Evolutionary conservation across 2,113 vertebrate species (phyloP).

Genomic region (Grammomys surdaster): DNA sequence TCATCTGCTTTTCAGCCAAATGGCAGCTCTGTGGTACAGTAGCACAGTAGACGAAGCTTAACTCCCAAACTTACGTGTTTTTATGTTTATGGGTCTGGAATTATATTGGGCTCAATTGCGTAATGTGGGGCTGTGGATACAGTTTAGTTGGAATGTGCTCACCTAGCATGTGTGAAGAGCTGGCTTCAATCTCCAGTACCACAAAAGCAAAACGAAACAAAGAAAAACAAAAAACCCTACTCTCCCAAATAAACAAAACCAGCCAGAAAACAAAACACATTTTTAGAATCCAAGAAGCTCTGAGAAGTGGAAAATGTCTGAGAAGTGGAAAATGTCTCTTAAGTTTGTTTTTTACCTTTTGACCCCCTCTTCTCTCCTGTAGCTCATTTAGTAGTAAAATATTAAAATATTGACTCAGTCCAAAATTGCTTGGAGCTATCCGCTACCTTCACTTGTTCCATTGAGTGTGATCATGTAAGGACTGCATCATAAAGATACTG

Average conservation of each 20-base stretch:
- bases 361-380: not conserved
- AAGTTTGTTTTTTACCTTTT: not conserved
- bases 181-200: not conserved
- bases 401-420: not conserved
- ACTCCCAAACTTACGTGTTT: not conserved
- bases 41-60: not conserved
- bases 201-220: not conserved
- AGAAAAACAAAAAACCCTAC: not conserved
- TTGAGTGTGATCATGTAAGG: not conserved
- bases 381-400: constrained; percentile 21
- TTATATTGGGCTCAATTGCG: not conserved
- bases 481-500: not conserved
- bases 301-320: not conserved
- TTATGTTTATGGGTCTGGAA: not conserved
- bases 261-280: not conserved
- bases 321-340: not conserved
- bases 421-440: not conserved
- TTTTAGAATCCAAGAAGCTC: not conserved
- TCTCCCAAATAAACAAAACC: not conserved
- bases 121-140: not conserved
- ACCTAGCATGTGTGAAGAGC: not conserved
- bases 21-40: not conserved
- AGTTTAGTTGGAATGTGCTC: not conserved
- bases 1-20: not conserved
- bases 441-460: constrained; percentile 29